Conservation (phyloP, 2,797 vertebrate species). For the Catharus ustulatus region DNA sequence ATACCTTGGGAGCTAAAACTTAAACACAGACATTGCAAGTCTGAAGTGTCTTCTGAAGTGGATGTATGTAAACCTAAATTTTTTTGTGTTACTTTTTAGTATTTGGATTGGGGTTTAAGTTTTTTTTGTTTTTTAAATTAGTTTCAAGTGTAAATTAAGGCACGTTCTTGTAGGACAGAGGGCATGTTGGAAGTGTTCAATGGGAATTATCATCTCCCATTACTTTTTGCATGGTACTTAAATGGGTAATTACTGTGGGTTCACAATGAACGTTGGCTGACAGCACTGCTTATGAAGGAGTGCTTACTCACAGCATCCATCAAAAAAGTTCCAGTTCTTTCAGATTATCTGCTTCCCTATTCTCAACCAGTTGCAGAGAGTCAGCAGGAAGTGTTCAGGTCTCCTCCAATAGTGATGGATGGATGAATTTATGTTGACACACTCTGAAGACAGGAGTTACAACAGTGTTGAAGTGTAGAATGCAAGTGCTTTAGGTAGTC, state of each 20-base stretch:
- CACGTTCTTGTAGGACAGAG: background rate
- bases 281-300: background rate
- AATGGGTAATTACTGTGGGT: background rate
- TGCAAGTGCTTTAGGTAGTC: background rate
- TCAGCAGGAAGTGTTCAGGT: background rate
- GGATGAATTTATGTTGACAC: background rate
- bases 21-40: background rate
- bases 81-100: background rate
- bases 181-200: background rate
- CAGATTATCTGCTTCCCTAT: background rate
- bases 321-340: background rate
- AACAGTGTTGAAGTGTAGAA: background rate
- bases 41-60: background rate
- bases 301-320: background rate
- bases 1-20: background rate
- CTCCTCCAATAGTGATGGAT: background rate
- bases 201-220: background rate
- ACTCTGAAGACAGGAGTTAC: background rate
- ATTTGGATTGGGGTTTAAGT: background rate
- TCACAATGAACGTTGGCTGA: background rate
- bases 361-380: background rate
- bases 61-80: background rate
- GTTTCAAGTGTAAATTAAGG: background rate
- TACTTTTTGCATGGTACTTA: background rate
- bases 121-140: rapidly evolving